Conservation (phyloP, 2,113 vertebrate species). For the Anthoscopus minutus region DNA sequence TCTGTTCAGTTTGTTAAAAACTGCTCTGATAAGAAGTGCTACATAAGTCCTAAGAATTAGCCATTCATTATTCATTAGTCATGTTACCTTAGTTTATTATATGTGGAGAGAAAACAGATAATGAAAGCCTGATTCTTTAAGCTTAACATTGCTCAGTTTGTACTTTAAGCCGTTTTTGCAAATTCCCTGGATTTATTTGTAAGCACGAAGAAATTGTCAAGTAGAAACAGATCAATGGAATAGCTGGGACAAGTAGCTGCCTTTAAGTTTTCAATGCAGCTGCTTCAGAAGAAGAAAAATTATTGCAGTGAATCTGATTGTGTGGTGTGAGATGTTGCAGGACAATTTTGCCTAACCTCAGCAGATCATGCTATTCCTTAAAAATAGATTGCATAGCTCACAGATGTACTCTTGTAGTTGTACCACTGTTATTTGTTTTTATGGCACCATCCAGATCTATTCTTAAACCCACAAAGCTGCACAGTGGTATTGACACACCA, state of each 20-base stretch:
- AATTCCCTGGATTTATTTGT: not conserved
- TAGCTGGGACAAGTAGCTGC: not conserved
- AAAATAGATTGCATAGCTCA: not conserved
- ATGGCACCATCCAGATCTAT: not conserved
- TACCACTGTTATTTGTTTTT: not conserved
- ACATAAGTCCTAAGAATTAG: not conserved
- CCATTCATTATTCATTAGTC: slow-evolving; percentile 8
- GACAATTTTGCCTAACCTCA: not conserved
- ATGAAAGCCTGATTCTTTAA: not conserved
- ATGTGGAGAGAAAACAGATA: not conserved
- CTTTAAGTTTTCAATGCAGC: not conserved
- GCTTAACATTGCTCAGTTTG: not conserved
- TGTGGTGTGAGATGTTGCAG: not conserved
- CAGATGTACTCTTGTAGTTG: not conserved
- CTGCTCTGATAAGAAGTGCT: not conserved
- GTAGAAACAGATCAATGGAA: not conserved
- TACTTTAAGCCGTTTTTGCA: not conserved
- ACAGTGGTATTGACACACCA: not conserved
- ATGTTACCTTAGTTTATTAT: not conserved
- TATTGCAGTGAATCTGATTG: not conserved
- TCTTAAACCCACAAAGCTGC: not conserved
- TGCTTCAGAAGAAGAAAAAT: not conserved
- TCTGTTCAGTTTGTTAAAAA: not conserved
- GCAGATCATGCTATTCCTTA: not conserved
- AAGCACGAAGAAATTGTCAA: not conserved